Base-by-base conservation (phyloP, 2,797 vertebrate species). In the Muraenolepis orangiensis region DNA sequence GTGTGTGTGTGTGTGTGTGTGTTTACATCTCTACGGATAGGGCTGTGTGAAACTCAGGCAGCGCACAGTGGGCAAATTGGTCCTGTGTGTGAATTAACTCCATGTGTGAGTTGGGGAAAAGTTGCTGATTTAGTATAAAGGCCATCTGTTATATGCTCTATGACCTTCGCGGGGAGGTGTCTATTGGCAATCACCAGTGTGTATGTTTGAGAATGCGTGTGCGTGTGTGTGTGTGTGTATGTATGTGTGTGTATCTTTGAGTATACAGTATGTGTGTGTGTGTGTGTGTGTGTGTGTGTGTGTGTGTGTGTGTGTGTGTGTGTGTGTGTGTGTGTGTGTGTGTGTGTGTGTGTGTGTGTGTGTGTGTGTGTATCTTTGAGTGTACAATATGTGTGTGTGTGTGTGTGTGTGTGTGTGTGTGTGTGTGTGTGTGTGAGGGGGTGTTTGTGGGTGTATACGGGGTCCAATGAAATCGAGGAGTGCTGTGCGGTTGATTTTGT, bases 71-170 rank as follows among this genome's bases (percentile, higher is more conserved):
- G n/a, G 72, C 57, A 80, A 84, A 66, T 84, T 73, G 81, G 84
- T 85, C 81, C 81, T 76, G 78, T 80, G 76, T 88, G 86, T 81
- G 89, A 87, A 88, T 83, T 78, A 81, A 87, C 75, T 86, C 80
- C 78, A 84, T 71, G 85, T 87, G 88, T 77, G 81, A 83, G 76
- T 84, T 89, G 83, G 74, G 74, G 75, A 83, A 89, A 93, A 93
- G 84, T 87, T 92, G 92, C 90, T 93, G 93, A 93, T 90, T 91
- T 92, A 76, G 88, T 89, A 84, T 82, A 90, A 91, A 90, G 83
- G 86, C 91, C 91, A 92, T 92, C 90, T 93, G 92, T 88, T 85
- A 87, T 74, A 78, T 87, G 87, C 84, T 79, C 77, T 73, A 81
- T 90, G 89, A 94, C 91, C 91, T 93, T 93, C 89, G 88, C 71